Conservation (phyloP, 1,140 invertebrate genomes). For the Heliconius hermathena region DNA sequence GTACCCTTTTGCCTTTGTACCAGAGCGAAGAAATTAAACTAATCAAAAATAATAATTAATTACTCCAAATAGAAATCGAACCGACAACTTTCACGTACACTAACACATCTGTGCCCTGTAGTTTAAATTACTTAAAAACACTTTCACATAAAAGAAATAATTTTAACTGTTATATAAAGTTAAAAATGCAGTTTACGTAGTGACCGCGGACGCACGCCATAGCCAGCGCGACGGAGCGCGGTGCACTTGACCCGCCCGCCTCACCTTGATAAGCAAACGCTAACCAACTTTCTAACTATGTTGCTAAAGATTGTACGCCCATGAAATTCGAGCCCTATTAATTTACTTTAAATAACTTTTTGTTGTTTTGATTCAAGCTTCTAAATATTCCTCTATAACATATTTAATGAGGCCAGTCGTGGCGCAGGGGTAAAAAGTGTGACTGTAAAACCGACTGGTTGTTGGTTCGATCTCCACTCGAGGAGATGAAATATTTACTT, state of each 20-base stretch:
- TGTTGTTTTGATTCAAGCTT: not conserved
- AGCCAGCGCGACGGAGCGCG: not conserved
- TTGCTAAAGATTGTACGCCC: conserved; percentile 2
- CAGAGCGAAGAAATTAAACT: too few relatives aligned
- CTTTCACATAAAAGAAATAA: not conserved
- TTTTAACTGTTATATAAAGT: not conserved
- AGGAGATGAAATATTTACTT: too few relatives aligned
- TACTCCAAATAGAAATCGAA: too few relatives aligned
- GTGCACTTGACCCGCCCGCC: conserved; percentile 9
- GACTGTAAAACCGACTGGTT: too few relatives aligned
- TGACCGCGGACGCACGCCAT: not conserved
- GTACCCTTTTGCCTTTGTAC: too few relatives aligned
- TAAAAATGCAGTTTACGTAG: not conserved
- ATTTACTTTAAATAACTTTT: not conserved
- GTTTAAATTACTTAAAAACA: not conserved
- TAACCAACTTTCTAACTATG: conserved; percentile 15
- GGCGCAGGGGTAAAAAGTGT: too few relatives aligned
- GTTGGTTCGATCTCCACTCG: too few relatives aligned
- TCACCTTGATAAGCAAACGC: conserved; percentile 12
- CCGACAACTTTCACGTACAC: too few relatives aligned
- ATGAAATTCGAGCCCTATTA: not conserved
- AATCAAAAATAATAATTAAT: too few relatives aligned
- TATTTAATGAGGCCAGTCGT: too few relatives aligned
- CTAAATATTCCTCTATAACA: not conserved
- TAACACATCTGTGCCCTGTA: too few relatives aligned